Conservation (phyloP, 1,140 invertebrate species). For the Harpegnathos saltator region DNA sequence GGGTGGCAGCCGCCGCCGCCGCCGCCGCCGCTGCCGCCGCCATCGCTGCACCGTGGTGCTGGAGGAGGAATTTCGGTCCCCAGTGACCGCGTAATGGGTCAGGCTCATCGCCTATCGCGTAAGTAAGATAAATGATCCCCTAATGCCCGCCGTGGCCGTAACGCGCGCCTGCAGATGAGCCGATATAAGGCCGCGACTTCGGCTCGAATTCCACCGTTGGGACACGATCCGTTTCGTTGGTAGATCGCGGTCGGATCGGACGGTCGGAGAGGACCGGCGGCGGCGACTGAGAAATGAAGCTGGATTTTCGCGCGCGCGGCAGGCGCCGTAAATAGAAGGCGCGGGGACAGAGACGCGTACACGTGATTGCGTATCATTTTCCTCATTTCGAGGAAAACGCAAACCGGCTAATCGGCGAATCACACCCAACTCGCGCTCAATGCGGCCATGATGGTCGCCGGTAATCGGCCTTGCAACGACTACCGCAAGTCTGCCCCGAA, state of each 20-base stretch:
- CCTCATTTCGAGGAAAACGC: too few species aligned
- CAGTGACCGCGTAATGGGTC: slow-evolving; percentile 68
- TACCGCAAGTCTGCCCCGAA: too few species aligned
- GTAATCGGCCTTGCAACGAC: too few species aligned
- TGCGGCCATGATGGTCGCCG: too few species aligned
- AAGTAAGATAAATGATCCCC: slow-evolving; percentile 76
- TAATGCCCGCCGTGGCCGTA: slow-evolving; percentile 67
- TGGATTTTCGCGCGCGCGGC: slow-evolving; percentile 12
- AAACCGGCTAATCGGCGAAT: too few species aligned
- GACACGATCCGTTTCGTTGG: slow-evolving; percentile 47
- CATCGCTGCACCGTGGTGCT: too few species aligned
- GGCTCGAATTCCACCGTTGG: slow-evolving; percentile 53
- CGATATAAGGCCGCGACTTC: slow-evolving; percentile 63
- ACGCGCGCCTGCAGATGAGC: slow-evolving; percentile 61
- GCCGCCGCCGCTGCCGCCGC: too few species aligned
- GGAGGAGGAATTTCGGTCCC: slow-evolving; percentile 70
- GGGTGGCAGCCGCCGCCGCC: slow-evolving; percentile 18
- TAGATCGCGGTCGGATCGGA: slow-evolving; percentile 6
- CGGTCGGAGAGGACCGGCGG: background rate
- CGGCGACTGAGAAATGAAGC: background rate
- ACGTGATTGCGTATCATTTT: too few species aligned
- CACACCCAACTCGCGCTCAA: too few species aligned
- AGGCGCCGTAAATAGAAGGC: too few species aligned
- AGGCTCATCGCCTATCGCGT: slow-evolving; percentile 70
- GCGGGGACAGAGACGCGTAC: too few species aligned